Percentiles rank a stretch among this genome's conserved stretches.
These are phyloP conservation scores for Erynnis tages DNA, from an alignment of 2,888 invertebrate genomes.

Conservation along the genomic window DNA sequence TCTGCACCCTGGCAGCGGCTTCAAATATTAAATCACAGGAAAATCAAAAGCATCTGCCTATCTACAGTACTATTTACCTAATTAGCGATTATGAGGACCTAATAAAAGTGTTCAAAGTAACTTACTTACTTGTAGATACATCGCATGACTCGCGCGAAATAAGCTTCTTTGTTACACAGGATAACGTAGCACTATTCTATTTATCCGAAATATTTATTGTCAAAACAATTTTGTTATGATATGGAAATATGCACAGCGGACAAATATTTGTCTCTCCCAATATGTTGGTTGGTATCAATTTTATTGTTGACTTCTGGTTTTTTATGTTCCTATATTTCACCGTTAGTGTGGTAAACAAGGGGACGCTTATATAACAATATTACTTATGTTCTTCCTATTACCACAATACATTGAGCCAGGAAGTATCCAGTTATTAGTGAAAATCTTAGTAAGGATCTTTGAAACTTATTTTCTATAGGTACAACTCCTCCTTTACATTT, in stretches of 20 bases:
- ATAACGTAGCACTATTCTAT: neutral
- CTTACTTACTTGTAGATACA: neutral
- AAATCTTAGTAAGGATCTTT: too few relatives aligned
- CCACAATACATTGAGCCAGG: too few relatives aligned
- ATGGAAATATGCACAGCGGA: neutral
- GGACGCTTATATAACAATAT: slow-evolving; percentile 1
- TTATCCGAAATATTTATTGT: slow-evolving; percentile 6
- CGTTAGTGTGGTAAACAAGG: slow-evolving; percentile 4
- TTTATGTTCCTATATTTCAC: slow-evolving; percentile 8
- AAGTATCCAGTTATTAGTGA: too few relatives aligned
- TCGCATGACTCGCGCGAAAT: neutral
- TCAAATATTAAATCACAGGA: too few relatives aligned
- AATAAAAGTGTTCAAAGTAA: too few relatives aligned
- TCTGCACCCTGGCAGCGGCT: too few relatives aligned
- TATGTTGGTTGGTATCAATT: slow-evolving; percentile 4
- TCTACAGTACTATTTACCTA: too few relatives aligned
- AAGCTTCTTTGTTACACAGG: slow-evolving; percentile 1
- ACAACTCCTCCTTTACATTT: too few relatives aligned
- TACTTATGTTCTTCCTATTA: slow-evolving; percentile 4
- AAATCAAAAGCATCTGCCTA: too few relatives aligned
- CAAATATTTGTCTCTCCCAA: slow-evolving; percentile 5
- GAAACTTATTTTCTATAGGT: too few relatives aligned
- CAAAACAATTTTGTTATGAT: slow-evolving; percentile 17
- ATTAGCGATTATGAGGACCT: too few relatives aligned
- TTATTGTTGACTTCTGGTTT: slow-evolving; percentile 7